phyloP scores from a whole-genome alignment of 2,113 vertebrate genomes.

The Ahaetulla prasina region DNA sequence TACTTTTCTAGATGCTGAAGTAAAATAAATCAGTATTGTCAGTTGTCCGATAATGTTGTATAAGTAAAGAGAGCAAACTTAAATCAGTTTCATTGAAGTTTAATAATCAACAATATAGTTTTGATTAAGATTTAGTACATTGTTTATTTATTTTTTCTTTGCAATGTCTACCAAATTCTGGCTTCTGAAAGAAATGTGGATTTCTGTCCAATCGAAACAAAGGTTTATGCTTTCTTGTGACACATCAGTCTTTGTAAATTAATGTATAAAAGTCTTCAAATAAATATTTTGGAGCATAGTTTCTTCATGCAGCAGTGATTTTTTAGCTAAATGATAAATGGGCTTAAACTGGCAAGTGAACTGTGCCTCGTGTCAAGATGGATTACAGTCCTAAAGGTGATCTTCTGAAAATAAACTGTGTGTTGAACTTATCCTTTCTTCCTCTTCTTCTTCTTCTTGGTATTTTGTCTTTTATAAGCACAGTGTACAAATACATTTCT shows the following conservation, averaged over 20 bases:
- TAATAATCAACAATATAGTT: background rate
- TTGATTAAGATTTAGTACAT: conserved; percentile 11
- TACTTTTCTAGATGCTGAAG: background rate
- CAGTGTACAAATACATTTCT: conserved; percentile 1
- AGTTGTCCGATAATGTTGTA: background rate
- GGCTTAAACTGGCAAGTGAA: conserved; percentile 40
- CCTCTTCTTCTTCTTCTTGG: background rate
- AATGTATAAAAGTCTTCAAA: conserved; percentile 22
- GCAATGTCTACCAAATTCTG: conserved; percentile 15
- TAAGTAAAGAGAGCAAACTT: background rate
- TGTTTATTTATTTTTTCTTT: conserved; percentile 3
- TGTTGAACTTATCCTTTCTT: conserved; percentile 35
- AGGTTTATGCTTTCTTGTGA: background rate
- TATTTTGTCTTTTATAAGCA: background rate
- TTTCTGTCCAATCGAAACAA: conserved; percentile 18
- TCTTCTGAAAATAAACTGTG: conserved; percentile 36
- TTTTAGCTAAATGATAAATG: conserved; percentile 36
- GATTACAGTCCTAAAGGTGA: conserved; percentile 47
- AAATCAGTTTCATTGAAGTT: background rate
- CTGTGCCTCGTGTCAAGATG: conserved; percentile 36
- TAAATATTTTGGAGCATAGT: conserved; percentile 17
- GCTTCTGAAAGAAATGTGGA: conserved; percentile 30
- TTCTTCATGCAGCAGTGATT: conserved; percentile 19
- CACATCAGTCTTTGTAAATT: conserved; percentile 27
- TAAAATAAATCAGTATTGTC: background rate